Percentiles rank a stretch among this genome's conserved stretches.
Conservation (phyloP, 1,140 invertebrate genomes). For the Semibalanus balanoides region DNA sequence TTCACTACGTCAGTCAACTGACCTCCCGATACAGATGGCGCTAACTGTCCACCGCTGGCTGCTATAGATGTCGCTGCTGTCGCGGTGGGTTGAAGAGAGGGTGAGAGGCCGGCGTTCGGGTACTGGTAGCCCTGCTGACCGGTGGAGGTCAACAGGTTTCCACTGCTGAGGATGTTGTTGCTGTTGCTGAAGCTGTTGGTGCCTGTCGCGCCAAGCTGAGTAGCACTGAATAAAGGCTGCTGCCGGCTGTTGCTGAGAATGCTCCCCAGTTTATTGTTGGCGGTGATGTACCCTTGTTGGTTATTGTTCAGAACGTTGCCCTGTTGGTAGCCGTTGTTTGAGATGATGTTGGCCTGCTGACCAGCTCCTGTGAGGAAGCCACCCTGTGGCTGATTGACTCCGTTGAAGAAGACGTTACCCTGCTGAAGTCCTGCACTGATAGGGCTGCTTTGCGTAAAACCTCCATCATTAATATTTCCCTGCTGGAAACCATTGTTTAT, state of each 20-base stretch:
- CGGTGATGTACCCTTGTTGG: background rate
- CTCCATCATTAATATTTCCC: background rate
- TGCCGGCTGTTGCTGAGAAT: background rate
- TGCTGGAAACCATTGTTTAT: background rate
- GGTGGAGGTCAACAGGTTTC: background rate
- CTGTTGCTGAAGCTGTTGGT: background rate
- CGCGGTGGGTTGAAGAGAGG: background rate
- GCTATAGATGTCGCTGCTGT: background rate
- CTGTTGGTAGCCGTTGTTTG: background rate
- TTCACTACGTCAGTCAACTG: background rate
- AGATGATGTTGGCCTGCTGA: background rate
- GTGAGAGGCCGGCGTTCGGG: background rate
- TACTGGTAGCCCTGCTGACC: background rate
- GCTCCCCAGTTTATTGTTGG: background rate
- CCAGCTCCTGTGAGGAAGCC: background rate
- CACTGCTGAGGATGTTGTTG: background rate
- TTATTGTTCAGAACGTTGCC: background rate
- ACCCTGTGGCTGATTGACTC: too few relatives aligned
- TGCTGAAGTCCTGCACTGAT: background rate
- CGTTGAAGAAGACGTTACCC: background rate
- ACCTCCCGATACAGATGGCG: background rate
- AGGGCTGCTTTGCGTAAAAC: background rate
- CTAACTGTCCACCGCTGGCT: background rate
- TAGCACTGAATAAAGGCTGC: background rate
- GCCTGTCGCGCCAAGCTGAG: background rate